Base-by-base conservation (phyloP, 2,888 invertebrate species). In the Heteromyza rotundicornis region DNA sequence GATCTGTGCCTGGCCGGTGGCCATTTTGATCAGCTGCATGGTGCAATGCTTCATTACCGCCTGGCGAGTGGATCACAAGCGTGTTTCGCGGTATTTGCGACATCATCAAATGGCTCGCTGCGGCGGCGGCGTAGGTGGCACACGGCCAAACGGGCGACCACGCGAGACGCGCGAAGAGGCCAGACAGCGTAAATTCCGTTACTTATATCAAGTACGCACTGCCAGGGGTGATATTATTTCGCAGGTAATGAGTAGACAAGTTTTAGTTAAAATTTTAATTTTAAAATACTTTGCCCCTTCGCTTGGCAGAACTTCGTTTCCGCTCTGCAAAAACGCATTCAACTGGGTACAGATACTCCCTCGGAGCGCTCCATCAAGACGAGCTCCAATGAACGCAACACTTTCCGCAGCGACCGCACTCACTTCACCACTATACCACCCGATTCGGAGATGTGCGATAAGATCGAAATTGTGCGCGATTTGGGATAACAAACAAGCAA, bases 201-300 rank as follows among this genome's bases (percentile, higher is more conserved):
- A 95, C 79, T 84, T 95, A 68, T 95, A 95, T 85, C 94, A 95
- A 85, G 92, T 94, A 61, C 88, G 95, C 71, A 92, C 94, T 8
- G 92, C 92, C 24, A 92, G 94, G 73, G 95, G 95, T 14, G 95
- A 95, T 83, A 93, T 95, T 67, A 93, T 95, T 70, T 92, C 93
- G 69, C 94, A 94, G 89, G 94, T 90, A 79, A 67, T 63, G 20
- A 19, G 14, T 40, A 40, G 14, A 40, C 10, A 40, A 40, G 5
- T n/a, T 40, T n/a, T n/a, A n/a, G 14, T 10, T 40, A 40, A n/a
- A 40, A 40, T n/a, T n/a, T n/a, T n/a, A n/a, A n/a, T n/a, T n/a
- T n/a, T n/a, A 40, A 40, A 40, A n/a, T 22, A 12, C 19, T 1
- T 24, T 27, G 22, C 56, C 24, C 52, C 59, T 55, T 16, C 60